Evolutionary conservation across 2,797 vertebrate species (phyloP), one percentile per base, ranked within the genome.

Genomic region (Protosalanx chinensis): DNA sequence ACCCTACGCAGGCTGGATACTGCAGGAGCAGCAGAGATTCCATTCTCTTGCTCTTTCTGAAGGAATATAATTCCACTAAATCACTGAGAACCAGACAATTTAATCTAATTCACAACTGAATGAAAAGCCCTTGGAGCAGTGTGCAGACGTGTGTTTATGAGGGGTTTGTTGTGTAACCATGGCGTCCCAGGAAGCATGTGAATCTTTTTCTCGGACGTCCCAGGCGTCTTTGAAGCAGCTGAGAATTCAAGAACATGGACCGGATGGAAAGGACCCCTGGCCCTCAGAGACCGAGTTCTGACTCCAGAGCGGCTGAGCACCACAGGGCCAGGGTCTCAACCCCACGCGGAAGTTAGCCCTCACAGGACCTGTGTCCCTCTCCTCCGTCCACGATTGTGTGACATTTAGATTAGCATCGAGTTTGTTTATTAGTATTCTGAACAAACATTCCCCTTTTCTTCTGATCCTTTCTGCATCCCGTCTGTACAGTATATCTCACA

Each of bases 121-220:
- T 46, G 10, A 46, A 46, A 12, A 46, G 37, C 41, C 41, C 41
- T 46, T 27, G 57, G 8, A 58, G 18, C 7, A 5, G 68, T 67
- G 32, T 66, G 73, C 29, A 57, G 53, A 82, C 76, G 59, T 64
- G 60, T 57, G 10, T 70, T 61, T 67, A 20, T 60, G 18, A 13
- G 18, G 18, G 57, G 37, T 76, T 71, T 72, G 78, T 89, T 89
- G 79, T 67, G 59, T 85, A 85, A 89, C 75, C 59, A 30, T 12
- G 70, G 72, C 7, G 60, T 82, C 73, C 61, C 67, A 81, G 64
- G 72, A 84, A 87, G 84, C 85, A 70, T 91, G 90, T 81, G 88
- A 91, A 89, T 72, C 65, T 59, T 75, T 66, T 82, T 75, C 77
- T 82, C 70, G 67, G 67, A 46, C 72, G 79, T 79, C 76, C 81